These are phyloP conservation scores for Callocephalon fimbriatum DNA, from an alignment of 2,113 vertebrate genomes.

Conservation along the genomic window DNA sequence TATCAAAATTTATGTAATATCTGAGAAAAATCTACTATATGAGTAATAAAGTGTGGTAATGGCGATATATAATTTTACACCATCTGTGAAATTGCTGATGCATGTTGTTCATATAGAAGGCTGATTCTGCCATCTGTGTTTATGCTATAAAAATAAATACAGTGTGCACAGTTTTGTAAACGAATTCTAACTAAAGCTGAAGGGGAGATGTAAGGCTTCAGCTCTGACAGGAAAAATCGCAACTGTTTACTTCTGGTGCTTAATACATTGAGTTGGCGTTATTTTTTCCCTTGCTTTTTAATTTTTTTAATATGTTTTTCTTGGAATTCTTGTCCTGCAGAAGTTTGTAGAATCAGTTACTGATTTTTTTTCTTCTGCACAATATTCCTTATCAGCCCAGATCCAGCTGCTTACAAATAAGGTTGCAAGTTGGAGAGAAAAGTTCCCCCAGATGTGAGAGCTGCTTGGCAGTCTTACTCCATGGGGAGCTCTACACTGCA, in stretches of 20 bases:
- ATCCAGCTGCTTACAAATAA: neutral
- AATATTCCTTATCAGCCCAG: neutral
- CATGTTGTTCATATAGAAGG: slow-evolving; percentile 46
- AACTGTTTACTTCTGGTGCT: slow-evolving; percentile 39
- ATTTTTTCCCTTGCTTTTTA: neutral
- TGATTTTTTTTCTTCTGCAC: neutral
- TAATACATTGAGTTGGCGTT: neutral
- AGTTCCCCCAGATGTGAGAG: neutral
- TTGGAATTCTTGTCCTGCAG: neutral
- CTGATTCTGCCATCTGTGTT: slow-evolving; percentile 61
- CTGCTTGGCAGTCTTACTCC: neutral
- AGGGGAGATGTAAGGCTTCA: slow-evolving; percentile 28
- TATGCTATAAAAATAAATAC: slow-evolving; percentile 58
- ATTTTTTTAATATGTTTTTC: neutral
- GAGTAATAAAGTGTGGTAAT: slow-evolving; percentile 32
- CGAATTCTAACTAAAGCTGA: slow-evolving; percentile 21
- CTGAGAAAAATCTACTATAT: slow-evolving; percentile 27
- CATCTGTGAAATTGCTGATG: slow-evolving; percentile 54
- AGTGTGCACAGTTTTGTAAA: slow-evolving; percentile 46
- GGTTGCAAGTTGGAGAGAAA: neutral
- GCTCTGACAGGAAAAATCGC: slow-evolving; percentile 45
- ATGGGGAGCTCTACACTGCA: neutral
- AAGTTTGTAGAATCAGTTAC: neutral
- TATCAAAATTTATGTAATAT: slow-evolving; percentile 63
- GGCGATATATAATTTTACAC: slow-evolving; percentile 14